phyloP scores from a whole-genome alignment of 2,797 vertebrate species.

The Macropus fuliginosus region DNA sequence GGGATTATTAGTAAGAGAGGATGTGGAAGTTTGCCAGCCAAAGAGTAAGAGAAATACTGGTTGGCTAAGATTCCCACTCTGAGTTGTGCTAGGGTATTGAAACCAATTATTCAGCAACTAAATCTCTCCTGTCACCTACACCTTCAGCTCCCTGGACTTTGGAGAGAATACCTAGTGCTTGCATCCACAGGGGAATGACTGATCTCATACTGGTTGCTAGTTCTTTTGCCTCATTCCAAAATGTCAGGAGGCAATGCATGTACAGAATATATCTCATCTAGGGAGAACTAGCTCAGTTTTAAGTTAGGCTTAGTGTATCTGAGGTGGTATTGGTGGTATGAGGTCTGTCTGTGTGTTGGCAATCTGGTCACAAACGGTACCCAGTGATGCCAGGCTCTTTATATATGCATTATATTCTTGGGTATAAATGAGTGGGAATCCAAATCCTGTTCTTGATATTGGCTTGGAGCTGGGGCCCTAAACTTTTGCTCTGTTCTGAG shows the following conservation, averaged over 20 bases:
- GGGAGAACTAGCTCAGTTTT: neutral
- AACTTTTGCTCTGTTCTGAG: neutral
- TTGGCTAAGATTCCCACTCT: neutral
- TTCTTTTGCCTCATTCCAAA: neutral
- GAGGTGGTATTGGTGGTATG: neutral
- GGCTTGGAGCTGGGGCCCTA: neutral
- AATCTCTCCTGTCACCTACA: no score
- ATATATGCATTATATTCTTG: neutral
- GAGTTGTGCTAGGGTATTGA: neutral
- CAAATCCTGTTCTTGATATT: neutral
- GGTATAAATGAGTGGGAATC: neutral
- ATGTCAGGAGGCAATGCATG: neutral
- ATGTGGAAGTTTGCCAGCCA: neutral
- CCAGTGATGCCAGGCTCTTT: neutral
- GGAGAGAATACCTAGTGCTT: neutral
- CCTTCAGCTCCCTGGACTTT: no score
- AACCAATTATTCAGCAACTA: no score
- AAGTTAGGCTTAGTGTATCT: neutral
- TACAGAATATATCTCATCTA: neutral
- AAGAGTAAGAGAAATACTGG: neutral
- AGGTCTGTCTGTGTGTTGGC: neutral
- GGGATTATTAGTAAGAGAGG: neutral
- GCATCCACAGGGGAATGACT: neutral
- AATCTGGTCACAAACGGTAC: neutral
- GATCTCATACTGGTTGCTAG: neutral